Evolutionary conservation across 1,140 invertebrate genomes (phyloP).

Genomic region (Phortica variegata): DNA sequence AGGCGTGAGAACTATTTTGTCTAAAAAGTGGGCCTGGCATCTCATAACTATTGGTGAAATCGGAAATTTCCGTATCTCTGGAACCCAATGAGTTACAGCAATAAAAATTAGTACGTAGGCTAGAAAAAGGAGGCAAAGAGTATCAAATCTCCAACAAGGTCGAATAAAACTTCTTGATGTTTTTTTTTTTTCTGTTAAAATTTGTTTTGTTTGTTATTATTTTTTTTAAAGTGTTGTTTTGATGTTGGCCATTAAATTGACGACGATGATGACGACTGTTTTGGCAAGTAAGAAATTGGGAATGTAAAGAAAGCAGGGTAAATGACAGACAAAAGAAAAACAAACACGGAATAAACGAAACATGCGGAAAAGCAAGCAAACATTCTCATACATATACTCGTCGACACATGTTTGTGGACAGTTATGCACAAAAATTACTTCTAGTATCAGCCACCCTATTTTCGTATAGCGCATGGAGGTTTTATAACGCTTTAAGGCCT

Average conservation of each 20-base stretch:
- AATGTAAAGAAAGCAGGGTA: slow-evolving; percentile 50
- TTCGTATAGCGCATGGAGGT: too few species aligned
- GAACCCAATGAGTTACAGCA: too few species aligned
- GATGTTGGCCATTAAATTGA: slow-evolving; percentile 48
- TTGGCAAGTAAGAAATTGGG: too few species aligned
- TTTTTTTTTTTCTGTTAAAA: slow-evolving; percentile 32
- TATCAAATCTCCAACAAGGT: too few species aligned
- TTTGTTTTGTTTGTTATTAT: background rate
- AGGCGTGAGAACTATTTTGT: too few species aligned
- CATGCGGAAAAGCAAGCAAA: slow-evolving; percentile 39
- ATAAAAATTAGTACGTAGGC: too few species aligned
- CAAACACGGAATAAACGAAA: slow-evolving; percentile 37
- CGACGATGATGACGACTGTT: too few species aligned
- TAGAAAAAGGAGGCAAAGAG: too few species aligned
- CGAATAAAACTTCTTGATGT: slow-evolving; percentile 51
- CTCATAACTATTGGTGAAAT: too few species aligned
- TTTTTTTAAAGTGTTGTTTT: slow-evolving; percentile 10
- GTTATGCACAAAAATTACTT: slow-evolving; percentile 45
- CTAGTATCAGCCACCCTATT: too few species aligned
- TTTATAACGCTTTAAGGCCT: slow-evolving; percentile 7
- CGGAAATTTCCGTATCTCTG: too few species aligned
- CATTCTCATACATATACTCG: slow-evolving; percentile 41
- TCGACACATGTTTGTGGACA: slow-evolving; percentile 46
- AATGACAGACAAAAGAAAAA: slow-evolving; percentile 41
- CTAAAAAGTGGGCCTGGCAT: too few species aligned